These are phyloP conservation scores for Diphyllodes magnificus DNA, from an alignment of 2,113 vertebrate species.

Conservation along the genomic window DNA sequence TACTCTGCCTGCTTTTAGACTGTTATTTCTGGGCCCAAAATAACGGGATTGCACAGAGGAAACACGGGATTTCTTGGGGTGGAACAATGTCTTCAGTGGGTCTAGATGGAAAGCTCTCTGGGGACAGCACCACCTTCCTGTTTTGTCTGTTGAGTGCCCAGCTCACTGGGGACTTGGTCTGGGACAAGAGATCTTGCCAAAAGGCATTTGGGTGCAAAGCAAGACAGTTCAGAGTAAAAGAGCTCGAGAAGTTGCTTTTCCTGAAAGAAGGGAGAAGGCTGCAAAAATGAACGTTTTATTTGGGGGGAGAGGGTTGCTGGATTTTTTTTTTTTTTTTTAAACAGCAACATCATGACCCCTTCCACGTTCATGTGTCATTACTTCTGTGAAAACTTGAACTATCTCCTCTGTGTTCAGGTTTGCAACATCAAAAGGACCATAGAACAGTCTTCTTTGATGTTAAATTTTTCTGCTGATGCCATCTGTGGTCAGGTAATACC, in stretches of 20 bases:
- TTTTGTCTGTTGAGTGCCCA: neutral
- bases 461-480: constrained; percentile 37
- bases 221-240: neutral
- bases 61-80: neutral
- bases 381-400: constrained; percentile 34
- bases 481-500: constrained; percentile 60
- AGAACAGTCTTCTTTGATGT: constrained; percentile 58
- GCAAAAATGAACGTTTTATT: neutral
- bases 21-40: neutral
- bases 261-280: neutral
- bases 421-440: constrained; percentile 58
- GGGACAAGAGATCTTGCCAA: neutral
- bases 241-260: neutral
- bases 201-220: neutral
- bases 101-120: neutral
- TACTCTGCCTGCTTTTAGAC: neutral
- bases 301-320: neutral
- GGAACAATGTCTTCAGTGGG: neutral
- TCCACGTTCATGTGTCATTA: constrained; percentile 26
- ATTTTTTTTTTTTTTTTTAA: neutral
- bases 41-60: neutral
- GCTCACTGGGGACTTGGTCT: neutral
- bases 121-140: neutral
- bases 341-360: neutral
- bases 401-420: constrained; percentile 29